These are phyloP conservation scores for Rhea pennata DNA, from an alignment of 2,113 vertebrate species.

Conservation along the genomic window DNA sequence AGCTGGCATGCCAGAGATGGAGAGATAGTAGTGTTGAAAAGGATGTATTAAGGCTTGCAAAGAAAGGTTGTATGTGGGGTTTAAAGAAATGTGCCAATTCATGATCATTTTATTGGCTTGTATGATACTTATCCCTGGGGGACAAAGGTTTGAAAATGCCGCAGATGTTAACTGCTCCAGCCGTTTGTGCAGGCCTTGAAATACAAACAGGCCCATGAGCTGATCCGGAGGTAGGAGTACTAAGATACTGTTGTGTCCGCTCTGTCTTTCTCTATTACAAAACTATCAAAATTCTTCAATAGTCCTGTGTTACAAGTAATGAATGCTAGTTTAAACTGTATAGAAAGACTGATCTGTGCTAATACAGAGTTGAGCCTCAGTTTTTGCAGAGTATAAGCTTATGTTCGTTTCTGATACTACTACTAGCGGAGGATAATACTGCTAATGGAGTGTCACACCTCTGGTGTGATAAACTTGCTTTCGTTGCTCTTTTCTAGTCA, in stretches of 20 bases:
- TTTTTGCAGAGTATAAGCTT: not conserved
- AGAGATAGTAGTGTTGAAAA: not conserved
- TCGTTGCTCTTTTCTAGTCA: not conserved
- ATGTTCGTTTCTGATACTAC: not conserved
- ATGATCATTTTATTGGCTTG: not conserved
- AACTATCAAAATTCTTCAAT: fast-evolving
- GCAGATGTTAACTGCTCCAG: not conserved
- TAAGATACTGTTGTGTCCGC: not conserved
- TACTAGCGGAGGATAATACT: not conserved
- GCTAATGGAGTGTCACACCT: not conserved
- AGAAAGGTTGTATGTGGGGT: not conserved
- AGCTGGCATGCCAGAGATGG: not conserved
- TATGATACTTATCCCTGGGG: too few relatives aligned
- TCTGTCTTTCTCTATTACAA: not conserved
- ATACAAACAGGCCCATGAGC: not conserved
- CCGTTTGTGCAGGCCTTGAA: not conserved
- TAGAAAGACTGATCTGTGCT: not conserved
- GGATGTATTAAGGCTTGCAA: not conserved
- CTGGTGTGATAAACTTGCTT: not conserved
- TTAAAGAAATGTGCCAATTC: not conserved
- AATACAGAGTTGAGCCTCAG: not conserved
- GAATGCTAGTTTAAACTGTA: not conserved
- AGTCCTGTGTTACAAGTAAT: fast-evolving
- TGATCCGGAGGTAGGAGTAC: not conserved
- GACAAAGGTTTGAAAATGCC: not conserved